Evolutionary conservation across 1,140 invertebrate genomes (phyloP), one percentile per base, ranked within the genome.

Genomic region (Macrobrachium nipponense): DNA sequence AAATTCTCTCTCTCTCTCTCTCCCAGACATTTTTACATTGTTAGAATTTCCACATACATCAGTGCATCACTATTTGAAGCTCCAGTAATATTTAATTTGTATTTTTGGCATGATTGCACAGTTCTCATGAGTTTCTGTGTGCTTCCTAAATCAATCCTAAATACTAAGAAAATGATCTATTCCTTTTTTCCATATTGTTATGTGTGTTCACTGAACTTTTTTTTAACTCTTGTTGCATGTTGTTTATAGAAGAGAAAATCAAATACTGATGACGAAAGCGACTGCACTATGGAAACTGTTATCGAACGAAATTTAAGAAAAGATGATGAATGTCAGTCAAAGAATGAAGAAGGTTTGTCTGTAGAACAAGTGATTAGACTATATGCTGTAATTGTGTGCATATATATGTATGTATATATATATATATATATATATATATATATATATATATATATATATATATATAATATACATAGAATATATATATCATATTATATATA

Each of bases 191-290:
- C 20, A 15, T 59, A 58, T 79, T 61, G 36, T 23, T 23, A 36
- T 80, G 10, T 36, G 12, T 58, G 23, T 8, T 61, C 75, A 70
- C 80, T 75, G 61, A 59, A 61, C 80, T 61, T 75, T 59, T 36
- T 14, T 7, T 61, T 15, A 27, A 15, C 75, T 51, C 43, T 36
- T 62, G 58, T 15, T 75, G 80, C 80, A 82, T 82, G 58, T 75
- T 73, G n/a, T n/a, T n/a, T n/a, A 4, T 60, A 82, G 80, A 75
- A 23, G 80, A 75, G 59, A 70, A 82, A 75, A 44, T 23, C 80
- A 23, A 82, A 44, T n/a, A 43, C 58, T 17, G 70, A 82, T 75
- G 72, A 75, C n/a, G 70, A 60, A 20, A 82, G 70, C 43, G 58
- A 82, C 58, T 82, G 80, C 61, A 75, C 80, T 12, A n/a, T 73